Conservation (phyloP, 2,113 vertebrate species). For the Anguilla rostrata region DNA sequence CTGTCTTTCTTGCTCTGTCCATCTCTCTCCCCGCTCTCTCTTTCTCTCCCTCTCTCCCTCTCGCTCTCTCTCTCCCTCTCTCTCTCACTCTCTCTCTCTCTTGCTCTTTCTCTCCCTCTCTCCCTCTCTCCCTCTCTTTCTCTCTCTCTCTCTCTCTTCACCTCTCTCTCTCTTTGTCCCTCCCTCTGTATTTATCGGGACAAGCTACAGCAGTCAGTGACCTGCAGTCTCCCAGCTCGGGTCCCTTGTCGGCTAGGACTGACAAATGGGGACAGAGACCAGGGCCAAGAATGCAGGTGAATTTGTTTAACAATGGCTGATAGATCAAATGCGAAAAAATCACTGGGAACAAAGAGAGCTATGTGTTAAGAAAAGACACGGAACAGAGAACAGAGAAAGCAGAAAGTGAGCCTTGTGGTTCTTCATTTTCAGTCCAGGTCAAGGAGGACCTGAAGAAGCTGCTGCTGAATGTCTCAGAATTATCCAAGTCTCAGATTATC, state of each 20-base stretch:
- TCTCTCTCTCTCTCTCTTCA: neutral
- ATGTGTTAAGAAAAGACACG: neutral
- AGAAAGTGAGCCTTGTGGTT: neutral
- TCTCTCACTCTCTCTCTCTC: neutral
- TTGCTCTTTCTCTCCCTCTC: neutral
- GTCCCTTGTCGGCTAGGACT: neutral
- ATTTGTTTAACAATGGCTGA: constrained; percentile 24
- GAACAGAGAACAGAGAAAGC: no score
- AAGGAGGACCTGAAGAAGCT: neutral
- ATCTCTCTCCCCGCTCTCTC: no score
- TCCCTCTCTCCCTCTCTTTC: neutral
- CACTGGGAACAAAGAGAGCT: neutral
- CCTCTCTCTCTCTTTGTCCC: neutral
- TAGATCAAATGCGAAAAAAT: neutral
- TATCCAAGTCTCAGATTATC: neutral
- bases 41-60: neutral
- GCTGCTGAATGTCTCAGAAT: neutral
- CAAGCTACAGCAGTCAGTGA: constrained; percentile 24
- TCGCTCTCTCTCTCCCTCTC: no score
- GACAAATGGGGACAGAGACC: constrained; percentile 21
- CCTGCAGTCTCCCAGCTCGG: constrained; percentile 8
- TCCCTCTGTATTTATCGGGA: neutral
- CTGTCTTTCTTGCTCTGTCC: no score
- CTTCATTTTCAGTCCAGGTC: neutral
- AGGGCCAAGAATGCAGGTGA: constrained; percentile 18